Conservation (phyloP, 2,888 invertebrate genomes). For the Calliopum simillimum region DNA sequence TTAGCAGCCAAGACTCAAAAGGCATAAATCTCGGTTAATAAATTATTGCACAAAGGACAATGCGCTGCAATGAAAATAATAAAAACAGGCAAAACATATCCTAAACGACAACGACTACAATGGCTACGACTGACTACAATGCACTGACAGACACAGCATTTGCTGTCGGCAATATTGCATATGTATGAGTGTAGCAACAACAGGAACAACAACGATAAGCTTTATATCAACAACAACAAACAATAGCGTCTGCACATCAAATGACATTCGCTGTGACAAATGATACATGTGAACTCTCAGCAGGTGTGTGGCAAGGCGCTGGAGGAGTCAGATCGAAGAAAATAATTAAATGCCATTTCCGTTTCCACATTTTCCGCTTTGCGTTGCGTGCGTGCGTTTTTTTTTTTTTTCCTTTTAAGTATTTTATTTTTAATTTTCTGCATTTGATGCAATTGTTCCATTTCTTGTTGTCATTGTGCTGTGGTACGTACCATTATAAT, state of each 20-base stretch:
- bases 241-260: not conserved
- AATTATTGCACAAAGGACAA: too few species aligned
- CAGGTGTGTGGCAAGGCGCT: too few species aligned
- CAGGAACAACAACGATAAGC: not conserved
- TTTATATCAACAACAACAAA: not conserved
- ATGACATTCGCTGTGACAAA: not conserved
- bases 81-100: too few species aligned
- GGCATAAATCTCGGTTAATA: too few species aligned
- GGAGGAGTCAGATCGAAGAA: not conserved
- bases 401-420: not conserved
- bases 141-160: not conserved
- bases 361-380: conserved; percentile 4
- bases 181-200: not conserved
- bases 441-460: not conserved
- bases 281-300: not conserved
- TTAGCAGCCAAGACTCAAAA: too few species aligned
- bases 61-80: too few species aligned
- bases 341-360: conserved; percentile 25
- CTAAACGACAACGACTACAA: too few species aligned
- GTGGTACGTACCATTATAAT: too few species aligned
- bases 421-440: not conserved
- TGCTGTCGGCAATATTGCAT: not conserved
- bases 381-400: not conserved
- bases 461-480: too few species aligned
- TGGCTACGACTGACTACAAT: too few species aligned